These are phyloP conservation scores for Paracyclopina nana DNA, from an alignment of 1,140 invertebrate species.

Conservation along the genomic window DNA sequence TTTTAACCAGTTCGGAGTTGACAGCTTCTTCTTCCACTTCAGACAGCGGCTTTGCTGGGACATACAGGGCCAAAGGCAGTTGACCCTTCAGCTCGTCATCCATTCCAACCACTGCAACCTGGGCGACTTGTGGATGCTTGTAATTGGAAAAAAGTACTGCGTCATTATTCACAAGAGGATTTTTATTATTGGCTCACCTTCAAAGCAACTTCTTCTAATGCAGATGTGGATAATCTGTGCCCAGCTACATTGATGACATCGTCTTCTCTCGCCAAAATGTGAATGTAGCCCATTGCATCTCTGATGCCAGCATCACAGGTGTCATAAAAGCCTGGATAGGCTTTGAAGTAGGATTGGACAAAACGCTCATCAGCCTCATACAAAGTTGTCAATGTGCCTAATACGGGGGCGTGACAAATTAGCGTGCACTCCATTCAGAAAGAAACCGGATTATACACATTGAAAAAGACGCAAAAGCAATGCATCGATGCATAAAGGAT, in stretches of 20 bases:
- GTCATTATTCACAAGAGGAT: too few species aligned
- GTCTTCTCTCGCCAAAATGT: conserved; percentile 69
- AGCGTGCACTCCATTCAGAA: too few species aligned
- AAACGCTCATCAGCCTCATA: conserved; percentile 63
- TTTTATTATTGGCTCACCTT: too few species aligned
- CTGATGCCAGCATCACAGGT: conserved; percentile 80
- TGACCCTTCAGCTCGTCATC: conserved; percentile 72
- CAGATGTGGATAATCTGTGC: conserved; percentile 64
- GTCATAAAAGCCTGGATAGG: conserved; percentile 73
- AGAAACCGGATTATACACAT: too few species aligned
- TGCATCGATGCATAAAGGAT: too few species aligned
- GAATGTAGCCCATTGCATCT: conserved; percentile 61
- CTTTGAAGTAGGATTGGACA: conserved; percentile 53
- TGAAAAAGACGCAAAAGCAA: too few species aligned
- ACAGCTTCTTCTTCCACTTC: conserved; percentile 44
- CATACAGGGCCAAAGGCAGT: conserved; percentile 64
- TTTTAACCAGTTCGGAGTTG: conserved; percentile 24
- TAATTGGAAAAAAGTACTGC: too few species aligned
- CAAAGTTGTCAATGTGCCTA: conserved; percentile 55
- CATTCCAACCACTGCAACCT: conserved; percentile 68
- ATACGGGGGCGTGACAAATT: too few species aligned
- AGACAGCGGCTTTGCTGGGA: conserved; percentile 32
- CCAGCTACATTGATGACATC: conserved; percentile 93
- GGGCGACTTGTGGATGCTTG: conserved; percentile 53
- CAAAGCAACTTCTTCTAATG: conserved; percentile 75